Evolutionary conservation across 2,888 invertebrate species (phyloP).

Genomic region (Eupithecia inturbata): DNA sequence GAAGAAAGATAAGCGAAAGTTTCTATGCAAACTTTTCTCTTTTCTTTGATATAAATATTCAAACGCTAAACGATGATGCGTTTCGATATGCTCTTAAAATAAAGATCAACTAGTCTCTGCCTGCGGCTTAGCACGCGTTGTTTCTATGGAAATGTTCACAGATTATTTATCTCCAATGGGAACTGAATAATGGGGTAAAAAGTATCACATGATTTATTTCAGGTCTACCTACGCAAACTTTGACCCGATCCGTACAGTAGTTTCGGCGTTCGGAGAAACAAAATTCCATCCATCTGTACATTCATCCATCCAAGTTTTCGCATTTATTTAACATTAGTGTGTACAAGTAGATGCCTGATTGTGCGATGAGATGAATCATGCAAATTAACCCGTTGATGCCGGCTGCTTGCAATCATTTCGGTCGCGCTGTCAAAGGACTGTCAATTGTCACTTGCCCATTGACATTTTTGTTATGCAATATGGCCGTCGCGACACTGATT

Average conservation of each 20-base stretch:
- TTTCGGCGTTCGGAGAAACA: neutral
- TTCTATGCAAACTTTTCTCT: neutral
- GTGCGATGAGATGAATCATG: neutral
- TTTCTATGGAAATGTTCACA: neutral
- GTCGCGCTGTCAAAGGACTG: neutral
- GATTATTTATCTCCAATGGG: neutral
- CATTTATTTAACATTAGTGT: neutral
- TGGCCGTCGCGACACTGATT: neutral
- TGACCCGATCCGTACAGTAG: neutral
- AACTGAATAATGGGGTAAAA: neutral
- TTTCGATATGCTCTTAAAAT: neutral
- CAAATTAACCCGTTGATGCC: neutral
- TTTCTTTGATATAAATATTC: neutral
- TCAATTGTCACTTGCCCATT: neutral
- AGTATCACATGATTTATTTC: neutral
- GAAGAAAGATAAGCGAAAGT: neutral
- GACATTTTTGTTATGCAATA: slow-evolving; percentile 1
- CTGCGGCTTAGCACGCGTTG: neutral
- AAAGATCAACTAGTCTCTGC: neutral
- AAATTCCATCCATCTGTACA: neutral
- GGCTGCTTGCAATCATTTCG: neutral
- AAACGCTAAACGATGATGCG: neutral
- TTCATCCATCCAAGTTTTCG: neutral
- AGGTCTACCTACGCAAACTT: neutral
- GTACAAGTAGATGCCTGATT: neutral